Conservation (phyloP, 2,113 vertebrate genomes). For the Tor tambroides region DNA sequence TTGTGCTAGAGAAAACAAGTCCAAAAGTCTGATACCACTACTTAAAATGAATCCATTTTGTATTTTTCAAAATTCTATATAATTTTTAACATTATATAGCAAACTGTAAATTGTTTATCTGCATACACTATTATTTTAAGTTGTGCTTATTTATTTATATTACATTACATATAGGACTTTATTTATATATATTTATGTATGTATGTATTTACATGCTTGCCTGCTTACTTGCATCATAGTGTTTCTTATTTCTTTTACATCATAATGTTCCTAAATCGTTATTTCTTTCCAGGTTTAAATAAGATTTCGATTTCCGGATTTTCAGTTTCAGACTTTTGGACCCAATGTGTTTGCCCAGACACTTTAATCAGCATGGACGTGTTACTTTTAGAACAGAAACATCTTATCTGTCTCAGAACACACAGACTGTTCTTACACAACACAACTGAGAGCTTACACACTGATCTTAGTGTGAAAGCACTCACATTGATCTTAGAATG, state of each 20-base stretch:
- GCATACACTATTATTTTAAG: no score
- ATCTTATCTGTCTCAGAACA: constrained; percentile 14
- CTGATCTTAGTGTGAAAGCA: not conserved
- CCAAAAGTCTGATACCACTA: not conserved
- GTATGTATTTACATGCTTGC: no score
- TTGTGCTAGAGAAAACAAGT: no score
- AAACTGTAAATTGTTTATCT: no score
- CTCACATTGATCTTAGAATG: not conserved
- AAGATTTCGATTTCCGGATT: not conserved
- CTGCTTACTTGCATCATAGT: not conserved
- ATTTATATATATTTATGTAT: no score
- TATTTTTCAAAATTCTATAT: no score
- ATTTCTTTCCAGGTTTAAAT: not conserved
- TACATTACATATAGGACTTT: no score
- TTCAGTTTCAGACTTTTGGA: not conserved
- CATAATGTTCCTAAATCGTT: not conserved
- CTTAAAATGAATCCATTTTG: not conserved
- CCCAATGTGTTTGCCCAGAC: constrained; percentile 1
- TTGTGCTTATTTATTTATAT: no score
- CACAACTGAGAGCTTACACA: constrained; percentile 10
- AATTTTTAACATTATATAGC: no score
- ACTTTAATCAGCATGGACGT: constrained; percentile 13
- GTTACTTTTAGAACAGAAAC: constrained; percentile 15
- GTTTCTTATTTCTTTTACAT: not conserved
- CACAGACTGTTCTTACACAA: constrained; percentile 22